Base-by-base conservation (phyloP, 2,113 vertebrate species). In the Synchiropus splendidus region DNA sequence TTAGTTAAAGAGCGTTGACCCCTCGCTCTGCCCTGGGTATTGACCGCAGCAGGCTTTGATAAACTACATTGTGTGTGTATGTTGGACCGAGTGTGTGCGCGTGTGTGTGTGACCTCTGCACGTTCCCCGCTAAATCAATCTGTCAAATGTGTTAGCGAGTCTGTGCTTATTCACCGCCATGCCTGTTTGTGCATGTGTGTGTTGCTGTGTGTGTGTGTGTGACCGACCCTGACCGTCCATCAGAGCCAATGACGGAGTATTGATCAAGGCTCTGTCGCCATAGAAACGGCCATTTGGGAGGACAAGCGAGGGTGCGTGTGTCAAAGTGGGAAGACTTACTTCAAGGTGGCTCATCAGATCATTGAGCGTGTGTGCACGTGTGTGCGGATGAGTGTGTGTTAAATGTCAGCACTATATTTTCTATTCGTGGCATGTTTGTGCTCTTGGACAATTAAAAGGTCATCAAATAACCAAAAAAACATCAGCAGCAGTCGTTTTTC, bases 161-260 rank as follows among this genome's bases (percentile, higher is more conserved):
- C 59, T 31, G 61, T 78, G 72, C 74, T 76, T 74, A 77, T 75
- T 70, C 73, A 67, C 68, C 73, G 51, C 68, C 75, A 74, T 64
- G 72, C 63, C 61, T 68, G 58, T 72, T 51, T 65, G 64, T 51
- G 55, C 12, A 37, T 40, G 39, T 30, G 40, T 47, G 39, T 42
- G 18, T 27, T 18, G 37, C 33, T 35, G 39, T 45, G 21, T 44
- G 21, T 45, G 33, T 42, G 48, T 43, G 48, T 52, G 37, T 21
- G 57, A 51, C 60, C 37, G 74, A 78, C 79, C 79, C 70, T 75
- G 76, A 81, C 65, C 74, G 60, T 63, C 76, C 79, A 78, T 77
- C 73, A 77, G 51, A 67, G 75, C 71, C 73, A 73, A 77, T 78
- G 78, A 81, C 75, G 64, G 61, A 59, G 74, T 75, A 81, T 79